Percentiles rank a stretch among this genome's conserved stretches.
Conservation (phyloP, 2,113 vertebrate species). For the Cyprinodon variegatus region DNA sequence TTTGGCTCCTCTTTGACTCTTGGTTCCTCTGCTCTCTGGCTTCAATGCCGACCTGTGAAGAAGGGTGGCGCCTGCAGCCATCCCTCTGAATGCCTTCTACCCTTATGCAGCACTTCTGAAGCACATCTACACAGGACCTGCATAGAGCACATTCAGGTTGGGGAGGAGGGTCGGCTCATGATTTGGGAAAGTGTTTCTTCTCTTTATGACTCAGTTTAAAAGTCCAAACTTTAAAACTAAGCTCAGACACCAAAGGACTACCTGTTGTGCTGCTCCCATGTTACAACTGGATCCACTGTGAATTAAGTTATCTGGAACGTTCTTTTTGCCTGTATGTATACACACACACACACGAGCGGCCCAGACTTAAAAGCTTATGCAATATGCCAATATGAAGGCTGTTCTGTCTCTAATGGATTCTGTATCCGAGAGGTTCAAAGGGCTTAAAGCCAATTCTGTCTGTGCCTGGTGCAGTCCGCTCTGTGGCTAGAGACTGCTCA, state of each 20-base stretch:
- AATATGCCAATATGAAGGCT: slow-evolving; percentile 77
- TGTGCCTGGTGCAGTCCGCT: slow-evolving; percentile 61
- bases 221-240: slow-evolving; percentile 68
- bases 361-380: slow-evolving; percentile 77
- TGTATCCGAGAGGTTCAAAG: slow-evolving; percentile 40
- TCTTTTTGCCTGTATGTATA: slow-evolving; percentile 72
- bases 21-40: slow-evolving; percentile 61
- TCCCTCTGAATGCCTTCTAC: slow-evolving; percentile 76
- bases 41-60: slow-evolving; percentile 61
- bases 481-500: slow-evolving; percentile 42
- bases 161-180: slow-evolving; percentile 46
- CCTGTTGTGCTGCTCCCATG: slow-evolving; percentile 79
- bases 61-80: slow-evolving; percentile 54
- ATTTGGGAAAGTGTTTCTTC: slow-evolving; percentile 47
- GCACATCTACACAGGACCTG: slow-evolving; percentile 71
- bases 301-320: slow-evolving; percentile 80
- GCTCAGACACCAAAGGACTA: slow-evolving; percentile 83
- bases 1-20: slow-evolving; percentile 39
- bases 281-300: slow-evolving; percentile 85
- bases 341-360: slow-evolving; percentile 48
- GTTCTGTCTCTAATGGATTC: slow-evolving; percentile 62
- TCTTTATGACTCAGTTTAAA: slow-evolving; percentile 52
- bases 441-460: slow-evolving; percentile 66
- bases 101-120: slow-evolving; percentile 74
- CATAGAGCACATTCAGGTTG: slow-evolving; percentile 53